These are phyloP conservation scores for Oscheius sp. DNA, from an alignment of 1,140 invertebrate genomes.

Conservation along the genomic window DNA sequence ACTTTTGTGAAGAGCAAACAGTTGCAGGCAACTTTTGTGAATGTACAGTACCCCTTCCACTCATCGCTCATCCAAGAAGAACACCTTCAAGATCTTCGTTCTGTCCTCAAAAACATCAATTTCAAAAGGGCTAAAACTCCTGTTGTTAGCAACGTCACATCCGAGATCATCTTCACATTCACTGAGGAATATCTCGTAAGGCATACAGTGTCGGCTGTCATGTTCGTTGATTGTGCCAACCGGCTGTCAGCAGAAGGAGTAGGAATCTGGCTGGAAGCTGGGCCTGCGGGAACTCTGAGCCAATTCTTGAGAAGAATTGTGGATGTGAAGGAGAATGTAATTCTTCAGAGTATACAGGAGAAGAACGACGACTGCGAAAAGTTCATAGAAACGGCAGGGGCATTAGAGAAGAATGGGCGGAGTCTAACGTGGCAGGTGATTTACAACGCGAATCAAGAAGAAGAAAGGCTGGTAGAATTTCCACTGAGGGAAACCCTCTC, in stretches of 20 bases:
- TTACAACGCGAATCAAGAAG: background rate
- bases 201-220: constrained; percentile 28
- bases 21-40: constrained; percentile 27
- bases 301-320: constrained; percentile 10
- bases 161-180: constrained; percentile 20
- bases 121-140: constrained; percentile 16
- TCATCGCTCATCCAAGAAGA: constrained; percentile 31
- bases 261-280: constrained; percentile 25
- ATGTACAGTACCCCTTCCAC: constrained; percentile 39
- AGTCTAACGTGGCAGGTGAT: background rate
- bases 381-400: constrained; percentile 8
- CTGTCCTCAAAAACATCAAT: background rate
- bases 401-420: constrained; percentile 6
- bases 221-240: constrained; percentile 24
- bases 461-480: background rate
- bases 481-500: background rate
- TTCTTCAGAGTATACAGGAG: constrained; percentile 22
- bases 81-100: constrained; percentile 1
- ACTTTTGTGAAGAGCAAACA: constrained; percentile 19
- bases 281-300: constrained; percentile 18
- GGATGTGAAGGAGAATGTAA: constrained; percentile 1
- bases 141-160: constrained; percentile 36
- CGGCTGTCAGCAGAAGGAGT: constrained; percentile 17
- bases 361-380: constrained; percentile 8
- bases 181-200: constrained; percentile 18